These are phyloP conservation scores for Spea bombifrons DNA, from an alignment of 2,113 vertebrate species.

Conservation along the genomic window DNA sequence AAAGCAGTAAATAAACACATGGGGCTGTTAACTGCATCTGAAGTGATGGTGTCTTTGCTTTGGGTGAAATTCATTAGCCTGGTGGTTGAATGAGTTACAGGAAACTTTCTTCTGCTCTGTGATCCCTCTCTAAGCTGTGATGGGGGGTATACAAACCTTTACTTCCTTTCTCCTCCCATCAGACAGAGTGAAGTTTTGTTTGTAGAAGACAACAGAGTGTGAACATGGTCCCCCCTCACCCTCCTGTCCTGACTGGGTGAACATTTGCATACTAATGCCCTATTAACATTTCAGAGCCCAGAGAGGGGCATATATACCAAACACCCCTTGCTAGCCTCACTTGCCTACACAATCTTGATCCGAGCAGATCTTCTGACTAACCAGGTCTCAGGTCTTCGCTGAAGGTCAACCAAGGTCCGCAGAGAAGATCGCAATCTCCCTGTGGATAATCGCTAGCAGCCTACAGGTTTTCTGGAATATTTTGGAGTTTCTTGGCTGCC, in stretches of 20 bases:
- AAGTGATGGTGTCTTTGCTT: background rate
- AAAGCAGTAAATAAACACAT: no score
- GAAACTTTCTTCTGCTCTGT: background rate
- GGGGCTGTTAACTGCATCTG: no score
- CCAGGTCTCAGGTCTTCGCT: no score
- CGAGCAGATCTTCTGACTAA: background rate
- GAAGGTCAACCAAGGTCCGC: no score
- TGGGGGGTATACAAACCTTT: background rate
- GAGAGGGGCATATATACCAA: constrained; percentile 18
- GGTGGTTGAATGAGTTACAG: background rate
- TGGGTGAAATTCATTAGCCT: background rate
- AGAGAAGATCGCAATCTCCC: no score
- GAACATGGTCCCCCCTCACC: background rate
- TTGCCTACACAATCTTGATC: background rate
- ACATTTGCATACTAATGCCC: constrained; percentile 29
- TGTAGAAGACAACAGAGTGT: constrained; percentile 3
- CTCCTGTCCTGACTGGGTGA: background rate
- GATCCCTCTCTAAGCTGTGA: background rate
- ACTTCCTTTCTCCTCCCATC: constrained; percentile 21
- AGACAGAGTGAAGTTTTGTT: constrained; percentile 12
- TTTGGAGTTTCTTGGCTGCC: background rate
- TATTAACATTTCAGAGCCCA: constrained; percentile 23
- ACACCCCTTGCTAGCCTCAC: background rate
- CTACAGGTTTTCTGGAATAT: background rate
- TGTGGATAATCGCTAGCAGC: background rate